phyloP scores from a whole-genome alignment of 2,888 invertebrate genomes.

The Ernsta delagoae region DNA sequence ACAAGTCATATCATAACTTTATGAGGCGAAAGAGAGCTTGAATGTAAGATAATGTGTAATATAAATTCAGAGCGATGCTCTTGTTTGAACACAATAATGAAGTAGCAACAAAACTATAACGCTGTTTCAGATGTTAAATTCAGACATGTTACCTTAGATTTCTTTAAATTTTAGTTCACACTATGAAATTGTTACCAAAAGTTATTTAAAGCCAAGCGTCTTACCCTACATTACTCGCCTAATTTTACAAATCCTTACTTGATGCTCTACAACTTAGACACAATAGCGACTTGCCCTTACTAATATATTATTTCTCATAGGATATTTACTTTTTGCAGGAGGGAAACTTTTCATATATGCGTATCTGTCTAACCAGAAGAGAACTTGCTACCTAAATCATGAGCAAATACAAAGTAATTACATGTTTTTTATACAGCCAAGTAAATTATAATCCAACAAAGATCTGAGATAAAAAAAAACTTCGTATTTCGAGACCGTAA shows the following conservation, averaged over 20 bases:
- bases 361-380: slow-evolving; percentile 12
- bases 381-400: slow-evolving; percentile 23
- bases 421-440: slow-evolving; percentile 30
- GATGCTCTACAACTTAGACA: no score
- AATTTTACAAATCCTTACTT: no score
- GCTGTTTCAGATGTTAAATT: slow-evolving; percentile 51
- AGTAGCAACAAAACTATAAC: slow-evolving; percentile 54
- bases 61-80: slow-evolving; percentile 69
- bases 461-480: slow-evolving; percentile 24
- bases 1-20: slow-evolving; percentile 53
- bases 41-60: slow-evolving; percentile 65
- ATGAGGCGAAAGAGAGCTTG: slow-evolving; percentile 59
- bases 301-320: no score
- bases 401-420: slow-evolving; percentile 32
- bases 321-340: no score
- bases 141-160: no score
- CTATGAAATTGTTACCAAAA: no score
- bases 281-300: no score
- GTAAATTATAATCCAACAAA: slow-evolving; percentile 39
- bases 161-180: no score
- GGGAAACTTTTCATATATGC: no score
- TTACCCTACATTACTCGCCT: no score
- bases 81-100: slow-evolving; percentile 56
- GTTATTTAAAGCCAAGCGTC: no score
- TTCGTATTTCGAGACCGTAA: slow-evolving; percentile 45